Evolutionary conservation across 2,888 invertebrate species (phyloP), one percentile per base, ranked within the genome.

Genomic region (Cinara cedri): DNA sequence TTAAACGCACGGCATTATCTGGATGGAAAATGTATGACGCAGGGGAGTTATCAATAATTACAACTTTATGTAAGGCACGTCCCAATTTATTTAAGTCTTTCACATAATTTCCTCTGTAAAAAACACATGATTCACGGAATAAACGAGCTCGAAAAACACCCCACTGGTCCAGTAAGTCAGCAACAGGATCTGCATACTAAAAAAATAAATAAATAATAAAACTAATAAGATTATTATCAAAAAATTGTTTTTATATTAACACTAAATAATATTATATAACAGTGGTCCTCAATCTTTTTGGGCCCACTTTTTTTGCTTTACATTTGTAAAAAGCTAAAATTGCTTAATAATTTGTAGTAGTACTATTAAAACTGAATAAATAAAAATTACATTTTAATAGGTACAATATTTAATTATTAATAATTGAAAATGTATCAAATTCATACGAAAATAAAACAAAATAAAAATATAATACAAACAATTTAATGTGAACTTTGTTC

Each of bases 1-100:
- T 13, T 78, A 76, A 82, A 91, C 94, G 92, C 87, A 99, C 98
- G 87, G 98, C 98, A 89, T 99, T 99, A 87, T 98, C 97, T 86
- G 98, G 98, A 91, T 99, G 99, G 93, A 99, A 99, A 89, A 98
- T 97, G 88, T 99, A 99, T 83, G 97, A 97, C 85, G 98, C 98
- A 85, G 99, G 99, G 85, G 98, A 99, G 89, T 99, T 99, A 90
- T 99, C 99, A 84, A 99, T 95, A 85, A 99, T 99, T 85, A 99
- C 93, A 85, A 98, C 96, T 87, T 96, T 94, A 85, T 95, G 93
- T 86, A 99, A 89, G 88, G 98, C 97, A 83, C 99, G 90, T 82
- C 99, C 99, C 83, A 99, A 89, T 86, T 96, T 95, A 89, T 97
- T 97, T 85, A 99, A 91, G 90, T 99, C 99, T 90, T 99, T 99